Percentiles rank a stretch among this genome's conserved stretches.
phyloP scores from a whole-genome alignment of 2,113 vertebrate species.

The Gallinago undulata region DNA sequence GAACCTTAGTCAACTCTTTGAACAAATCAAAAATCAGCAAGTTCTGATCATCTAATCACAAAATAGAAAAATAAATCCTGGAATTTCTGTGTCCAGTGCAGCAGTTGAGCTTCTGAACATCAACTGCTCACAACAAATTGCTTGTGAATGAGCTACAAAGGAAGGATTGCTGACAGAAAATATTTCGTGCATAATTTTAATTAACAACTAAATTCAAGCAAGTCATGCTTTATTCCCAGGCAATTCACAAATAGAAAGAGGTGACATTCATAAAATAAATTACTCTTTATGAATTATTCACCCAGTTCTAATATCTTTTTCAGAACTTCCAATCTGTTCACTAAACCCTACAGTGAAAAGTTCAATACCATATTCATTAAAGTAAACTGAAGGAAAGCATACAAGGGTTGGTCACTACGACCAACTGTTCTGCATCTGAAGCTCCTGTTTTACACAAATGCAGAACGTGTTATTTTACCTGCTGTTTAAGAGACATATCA shows the following conservation, averaged over 20 bases:
- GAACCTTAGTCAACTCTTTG: neutral
- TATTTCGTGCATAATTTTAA: slow-evolving; percentile 28
- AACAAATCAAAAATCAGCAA: neutral
- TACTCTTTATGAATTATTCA: slow-evolving; percentile 59
- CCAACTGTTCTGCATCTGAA: neutral
- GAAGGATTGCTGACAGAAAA: neutral
- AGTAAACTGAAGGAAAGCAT: slow-evolving; percentile 20
- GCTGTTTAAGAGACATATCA: neutral
- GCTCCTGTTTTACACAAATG: neutral
- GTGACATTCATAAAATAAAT: slow-evolving; percentile 49
- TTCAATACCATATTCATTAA: slow-evolving; percentile 36
- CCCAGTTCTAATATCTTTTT: slow-evolving; percentile 21
- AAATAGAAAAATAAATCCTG: neutral
- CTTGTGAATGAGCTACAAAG: neutral
- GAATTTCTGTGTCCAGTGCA: neutral
- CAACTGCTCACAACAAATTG: neutral
- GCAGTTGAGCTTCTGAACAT: neutral
- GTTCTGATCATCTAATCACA: neutral
- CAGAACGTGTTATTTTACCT: neutral
- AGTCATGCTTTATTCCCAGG: neutral
- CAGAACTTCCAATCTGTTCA: slow-evolving; percentile 43
- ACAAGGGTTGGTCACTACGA: neutral
- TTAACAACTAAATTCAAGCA: slow-evolving; percentile 20
- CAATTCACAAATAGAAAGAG: slow-evolving; percentile 36
- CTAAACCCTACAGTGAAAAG: slow-evolving; percentile 27